These are phyloP conservation scores for Drymodes brunneopygia DNA, from an alignment of 2,113 vertebrate genomes.

Conservation along the genomic window DNA sequence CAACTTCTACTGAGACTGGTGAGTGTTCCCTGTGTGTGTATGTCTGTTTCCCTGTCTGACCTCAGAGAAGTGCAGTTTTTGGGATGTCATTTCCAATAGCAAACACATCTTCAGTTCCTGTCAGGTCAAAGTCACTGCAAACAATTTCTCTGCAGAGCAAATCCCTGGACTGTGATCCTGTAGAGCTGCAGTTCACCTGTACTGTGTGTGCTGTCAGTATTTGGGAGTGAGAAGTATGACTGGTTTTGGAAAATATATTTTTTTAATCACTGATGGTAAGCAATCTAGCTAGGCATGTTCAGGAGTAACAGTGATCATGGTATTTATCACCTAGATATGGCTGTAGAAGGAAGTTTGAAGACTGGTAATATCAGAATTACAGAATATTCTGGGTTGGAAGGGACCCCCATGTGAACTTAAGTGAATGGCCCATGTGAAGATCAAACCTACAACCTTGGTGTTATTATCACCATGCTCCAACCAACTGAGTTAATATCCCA, in stretches of 20 bases:
- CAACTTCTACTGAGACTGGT: constrained; percentile 74
- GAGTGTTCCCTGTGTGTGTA: constrained; percentile 3
- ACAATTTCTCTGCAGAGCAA: not conserved
- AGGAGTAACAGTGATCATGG: not conserved
- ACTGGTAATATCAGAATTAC: not conserved
- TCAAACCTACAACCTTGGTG: not conserved
- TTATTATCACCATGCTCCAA: not conserved
- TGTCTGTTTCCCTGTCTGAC: not conserved
- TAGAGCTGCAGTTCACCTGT: not conserved
- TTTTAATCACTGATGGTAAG: not conserved
- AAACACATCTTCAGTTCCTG: not conserved
- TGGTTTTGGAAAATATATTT: not conserved
- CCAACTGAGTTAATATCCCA: not conserved
- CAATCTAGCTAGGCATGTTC: not conserved
- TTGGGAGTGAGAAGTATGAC: not conserved
- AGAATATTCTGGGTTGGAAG: not conserved
- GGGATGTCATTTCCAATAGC: not conserved
- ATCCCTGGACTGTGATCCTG: not conserved
- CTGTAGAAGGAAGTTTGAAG: not conserved
- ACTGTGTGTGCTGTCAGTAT: not conserved
- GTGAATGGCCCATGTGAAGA: not conserved
- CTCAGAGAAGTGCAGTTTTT: not conserved
- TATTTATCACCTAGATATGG: not conserved
- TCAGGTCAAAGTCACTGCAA: not conserved
- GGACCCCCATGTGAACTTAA: not conserved